Evolutionary conservation across 2,797 vertebrate species (phyloP), one percentile per base, ranked within the genome.

Genomic region (Peromyscus attwateri): DNA sequence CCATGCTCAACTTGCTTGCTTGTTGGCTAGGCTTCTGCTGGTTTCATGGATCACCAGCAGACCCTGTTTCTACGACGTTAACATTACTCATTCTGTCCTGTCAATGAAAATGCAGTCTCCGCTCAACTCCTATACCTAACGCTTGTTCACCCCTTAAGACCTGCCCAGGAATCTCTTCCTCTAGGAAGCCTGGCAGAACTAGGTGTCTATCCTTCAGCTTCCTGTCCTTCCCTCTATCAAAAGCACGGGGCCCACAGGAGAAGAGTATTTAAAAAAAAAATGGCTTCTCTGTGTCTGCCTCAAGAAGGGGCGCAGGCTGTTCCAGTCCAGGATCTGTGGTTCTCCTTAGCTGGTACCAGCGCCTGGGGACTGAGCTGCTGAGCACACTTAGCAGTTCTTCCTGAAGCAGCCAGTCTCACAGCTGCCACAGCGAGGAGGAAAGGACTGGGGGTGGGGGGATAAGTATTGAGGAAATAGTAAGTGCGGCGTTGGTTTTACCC

Each of bases 151-250:
- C 55, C 31, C 80, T 60, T 49, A 71, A 68, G 64, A 80, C 60
- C 60, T 81, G 80, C 17, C 40, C 40, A 43, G 27, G 31, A 7
- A 17, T 71, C 17, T 27, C 27, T 49, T 88, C 80, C 52, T 92
- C 82, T 55, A 79, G 92, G 77, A 95, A 96, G 55, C 14, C 62
- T 64, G 55, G 66, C 82, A 77, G 88, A 66, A 57, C 57, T 87
- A 80, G 62, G 2, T 68, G 3, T 5, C 21, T 88, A 27, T 4
- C 37, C 27, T 85, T 34, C 43, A 27, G n/a, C 12, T 46, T 68
- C 13, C 16, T n/a, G 49, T 46, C 31, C n/a, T 88, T 66, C 12
- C 40, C n/a, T 88, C 40, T 52, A 23, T 43, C 66, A 43, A 21
- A 1, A 16, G 6, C 55, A 87, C 75, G 49, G 64, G 71, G 34